Evolutionary conservation across 1,140 invertebrate species (phyloP), one percentile per base, ranked within the genome.

Genomic region (Drosophila bocki): DNA sequence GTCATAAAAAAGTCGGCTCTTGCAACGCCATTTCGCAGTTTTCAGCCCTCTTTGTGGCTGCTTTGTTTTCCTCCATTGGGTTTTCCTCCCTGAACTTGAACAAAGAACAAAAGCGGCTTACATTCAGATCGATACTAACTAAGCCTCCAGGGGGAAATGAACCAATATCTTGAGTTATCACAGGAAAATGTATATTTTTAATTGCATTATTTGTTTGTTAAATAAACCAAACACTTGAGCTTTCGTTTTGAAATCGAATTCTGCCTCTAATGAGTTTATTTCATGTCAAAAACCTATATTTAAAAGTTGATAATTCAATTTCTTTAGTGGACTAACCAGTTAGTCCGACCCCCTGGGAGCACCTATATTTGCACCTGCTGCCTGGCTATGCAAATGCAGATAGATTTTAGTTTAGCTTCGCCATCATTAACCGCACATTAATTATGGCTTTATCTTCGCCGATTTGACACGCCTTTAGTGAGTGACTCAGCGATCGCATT

Each of bases 51-150:
- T 69, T 67, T 74, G 68, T 80, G 32, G 72, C 56, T 26, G 70
- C 60, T 47, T 76, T 67, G 59, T 77, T 72, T 61, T 58, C 35
- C n/a, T 11, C 39, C 63, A 42, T 54, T n/a, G 22, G 32, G 26
- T 44, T 57, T 65, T 75, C 79, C 77, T 41, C 62, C 76, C 80
- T 87, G 83, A 87, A 88, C 84, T 88, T 87, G 83, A 88, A 69
- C 78, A 63, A 74, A 74, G 75, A 75, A 75, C 76, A 64, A 72
- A 87, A 88, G 72, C 64, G 54, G 77, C 84, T 88, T 88, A 78
- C 71, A 54, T 45, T 39, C 50, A 82, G 84, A 80, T 86, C 83
- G 80, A 86, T 88, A 88, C 63, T 72, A 61, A 47, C 63, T 41
- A 78, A 62, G 75, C 39, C 51, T 41, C 6, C 19, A 26, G 37